Percentiles rank a stretch among this genome's conserved stretches.
phyloP scores from a whole-genome alignment of 2,113 vertebrate species.

The Paramormyrops kingsleyae region DNA sequence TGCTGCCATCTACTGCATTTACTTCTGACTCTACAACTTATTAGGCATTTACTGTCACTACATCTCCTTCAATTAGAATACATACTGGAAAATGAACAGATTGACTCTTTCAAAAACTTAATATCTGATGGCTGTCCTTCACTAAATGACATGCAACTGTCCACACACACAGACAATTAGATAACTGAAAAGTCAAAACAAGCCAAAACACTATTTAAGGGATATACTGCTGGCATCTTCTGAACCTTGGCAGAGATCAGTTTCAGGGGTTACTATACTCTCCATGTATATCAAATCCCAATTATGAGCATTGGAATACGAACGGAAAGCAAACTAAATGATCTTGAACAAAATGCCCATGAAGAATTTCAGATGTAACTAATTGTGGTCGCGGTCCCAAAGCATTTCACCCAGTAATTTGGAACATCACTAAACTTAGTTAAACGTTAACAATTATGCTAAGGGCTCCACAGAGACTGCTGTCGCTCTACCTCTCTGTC shows the following conservation, averaged over 20 bases:
- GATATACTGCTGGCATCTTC: neutral
- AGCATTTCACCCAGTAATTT: neutral
- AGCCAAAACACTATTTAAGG: neutral
- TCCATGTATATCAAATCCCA: neutral
- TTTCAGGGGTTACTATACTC: neutral
- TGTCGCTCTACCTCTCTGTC: neutral
- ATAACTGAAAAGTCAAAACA: neutral
- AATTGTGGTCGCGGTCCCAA: neutral
- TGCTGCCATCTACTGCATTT: conserved; percentile 3
- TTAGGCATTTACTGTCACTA: neutral
- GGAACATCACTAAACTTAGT: neutral
- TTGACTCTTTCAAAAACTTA: neutral
- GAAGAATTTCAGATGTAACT: conserved; percentile 1
- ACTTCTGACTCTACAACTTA: neutral
- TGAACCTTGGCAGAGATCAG: neutral
- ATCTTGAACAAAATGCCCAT: neutral
- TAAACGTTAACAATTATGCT: neutral
- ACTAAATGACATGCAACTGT: neutral
- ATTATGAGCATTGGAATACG: neutral
- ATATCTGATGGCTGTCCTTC: neutral
- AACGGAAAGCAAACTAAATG: neutral
- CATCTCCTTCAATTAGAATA: neutral
- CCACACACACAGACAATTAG: neutral
- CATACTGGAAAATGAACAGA: neutral
- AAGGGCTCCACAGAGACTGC: neutral